Evolutionary conservation across 2,113 vertebrate species (phyloP), one percentile per base, ranked within the genome.

Genomic region (Cygnus buccinator): DNA sequence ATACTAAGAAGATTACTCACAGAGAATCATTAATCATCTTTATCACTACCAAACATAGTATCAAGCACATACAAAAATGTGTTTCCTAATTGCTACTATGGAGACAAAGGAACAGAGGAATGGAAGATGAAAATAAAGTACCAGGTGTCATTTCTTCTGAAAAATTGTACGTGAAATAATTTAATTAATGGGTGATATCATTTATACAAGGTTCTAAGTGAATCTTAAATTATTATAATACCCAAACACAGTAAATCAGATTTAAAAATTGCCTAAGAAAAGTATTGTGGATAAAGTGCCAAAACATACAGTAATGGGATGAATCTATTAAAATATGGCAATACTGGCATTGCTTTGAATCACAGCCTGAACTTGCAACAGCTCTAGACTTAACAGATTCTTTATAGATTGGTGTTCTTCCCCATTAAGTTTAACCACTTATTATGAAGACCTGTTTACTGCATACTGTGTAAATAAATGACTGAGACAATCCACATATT

Each of bases 21-120:
- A 0, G 35, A 75, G 55, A 41, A 93, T 31, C 83, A 86, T 93
- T 81, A 94, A 93, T 96, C 83, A 93, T 89, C 86, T 90, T 95
- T 92, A 96, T 91, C 50, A 3, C 76, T 65, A 92, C 52, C 71
- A 92, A 95, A 92, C 86, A 54, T 41, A 89, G 92, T 65, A 74
- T 93, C 73, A 87, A 95, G 75, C 77, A 73, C 46, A 72, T 3
- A 93, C 19, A 81, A 89, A 92, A 93, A 90, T 41, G 65, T 68
- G 54, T 71, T 55, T 95, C 62, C 84, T 95, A 96, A 90, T 95
- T 95, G 95, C 94, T 92, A 6, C 66, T 89, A 58, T 73, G 54
- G 80, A 95, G 84, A 95, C 90, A 85, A 96, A 91, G 77, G 29
- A 94, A 84, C 29, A 82, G 70, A 93, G 39, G 46, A 82, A 73